Evolutionary conservation across 2,888 invertebrate genomes (phyloP), one percentile per base, ranked within the genome.

Genomic region (Smittia sp.): DNA sequence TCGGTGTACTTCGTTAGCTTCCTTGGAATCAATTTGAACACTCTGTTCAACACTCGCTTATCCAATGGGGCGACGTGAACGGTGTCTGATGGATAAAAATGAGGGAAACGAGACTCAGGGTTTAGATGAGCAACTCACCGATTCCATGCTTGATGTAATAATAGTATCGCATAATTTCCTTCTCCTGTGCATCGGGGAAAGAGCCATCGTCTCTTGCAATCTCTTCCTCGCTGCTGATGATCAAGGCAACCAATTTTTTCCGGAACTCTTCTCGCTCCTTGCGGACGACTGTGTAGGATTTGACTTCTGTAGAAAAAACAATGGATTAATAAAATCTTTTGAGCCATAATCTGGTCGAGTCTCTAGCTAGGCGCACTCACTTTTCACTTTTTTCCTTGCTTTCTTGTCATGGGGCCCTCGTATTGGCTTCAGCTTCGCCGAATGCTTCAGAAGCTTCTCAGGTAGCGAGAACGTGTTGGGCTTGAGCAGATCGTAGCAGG

Each of bases 111-210:
- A n/a, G n/a, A n/a, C n/a, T n/a, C 32, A 32, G 9, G 9, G 3
- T 32, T 32, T 32, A 9, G 9, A 6, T 32, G 32, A 32, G 9
- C 3, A 32, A 32, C 4, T 32, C 9, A 32, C 32, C 95, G 62
- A 96, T 91, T 0, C 96, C 96, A 80, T 94, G 90, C 78, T 90
- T 89, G 66, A 96, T 88, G 79, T 95, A 97, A 81, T 94, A 94
- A 80, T 94, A 93, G 81, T 96, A 96, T 75, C 94, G 86, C 69
- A 91, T 81, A 78, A 90, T 82, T 79, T 91, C 88, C 76, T 86
- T 86, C 78, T 92, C 91, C 62, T 86, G 85, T 1, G 85, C 84
- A 27, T 87, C 85, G 11, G 88, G 88, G 77, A 88, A 85, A 62
- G 81, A 78, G 54, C 83, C 80, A 1, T 79, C 80, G 13, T 81